Evolutionary conservation across 2,888 invertebrate species (phyloP).

Genomic region (Clepsis dumicolana): DNA sequence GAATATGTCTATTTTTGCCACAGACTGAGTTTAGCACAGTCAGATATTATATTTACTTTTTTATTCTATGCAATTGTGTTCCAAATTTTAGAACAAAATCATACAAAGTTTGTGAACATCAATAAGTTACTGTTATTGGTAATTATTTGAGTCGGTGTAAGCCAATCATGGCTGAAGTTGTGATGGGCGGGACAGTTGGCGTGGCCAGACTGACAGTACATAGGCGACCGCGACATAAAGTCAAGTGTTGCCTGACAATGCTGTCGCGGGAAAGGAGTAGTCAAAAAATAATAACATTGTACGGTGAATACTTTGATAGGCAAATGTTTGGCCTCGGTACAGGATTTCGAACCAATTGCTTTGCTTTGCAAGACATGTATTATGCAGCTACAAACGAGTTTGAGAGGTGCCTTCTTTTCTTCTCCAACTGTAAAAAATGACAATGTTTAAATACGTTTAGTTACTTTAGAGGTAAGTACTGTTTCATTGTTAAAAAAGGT

Average conservation of each 20-base stretch:
- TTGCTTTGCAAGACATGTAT: no score
- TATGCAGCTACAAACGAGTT: neutral
- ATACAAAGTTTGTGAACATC: neutral
- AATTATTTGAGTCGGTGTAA: slow-evolving; percentile 5
- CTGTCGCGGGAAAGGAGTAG: neutral
- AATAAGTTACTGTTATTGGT: neutral
- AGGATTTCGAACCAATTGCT: no score
- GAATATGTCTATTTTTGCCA: no score
- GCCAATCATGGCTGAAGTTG: slow-evolving; percentile 2
- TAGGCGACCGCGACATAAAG: neutral
- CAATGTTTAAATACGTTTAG: neutral
- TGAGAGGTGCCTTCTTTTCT: neutral
- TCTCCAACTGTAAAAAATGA: no score
- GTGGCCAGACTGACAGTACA: neutral
- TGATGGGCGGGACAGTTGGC: slow-evolving; percentile 7
- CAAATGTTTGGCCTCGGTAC: no score
- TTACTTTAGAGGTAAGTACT: neutral
- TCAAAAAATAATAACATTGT: neutral
- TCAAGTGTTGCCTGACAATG: neutral
- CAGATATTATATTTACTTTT: no score
- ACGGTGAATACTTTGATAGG: neutral
- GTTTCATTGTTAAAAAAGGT: neutral
- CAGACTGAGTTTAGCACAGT: no score
- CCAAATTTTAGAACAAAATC: neutral
- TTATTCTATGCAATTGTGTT: neutral